A percentile compares a stretch with the other conserved stretches of the same genome.
Conservation (phyloP, 2,113 vertebrate genomes). For the Phylloscopus whistleri region DNA sequence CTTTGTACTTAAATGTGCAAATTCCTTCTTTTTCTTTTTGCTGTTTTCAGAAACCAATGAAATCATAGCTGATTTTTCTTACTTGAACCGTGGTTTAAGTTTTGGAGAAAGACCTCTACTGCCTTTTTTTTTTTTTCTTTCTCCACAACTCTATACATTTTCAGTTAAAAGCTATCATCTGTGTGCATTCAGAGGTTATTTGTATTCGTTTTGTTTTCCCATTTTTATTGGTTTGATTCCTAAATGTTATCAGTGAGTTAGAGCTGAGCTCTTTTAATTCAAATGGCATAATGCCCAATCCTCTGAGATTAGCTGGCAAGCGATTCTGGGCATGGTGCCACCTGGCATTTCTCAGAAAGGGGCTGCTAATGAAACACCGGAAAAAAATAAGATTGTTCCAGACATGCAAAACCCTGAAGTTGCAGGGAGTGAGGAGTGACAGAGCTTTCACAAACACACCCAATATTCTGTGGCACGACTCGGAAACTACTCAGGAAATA, state of each 20-base stretch:
- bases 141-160: not conserved
- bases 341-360: slow-evolving; percentile 44
- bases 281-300: slow-evolving; percentile 57
- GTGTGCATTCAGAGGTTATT: not conserved
- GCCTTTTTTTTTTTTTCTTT: not conserved
- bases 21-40: not conserved
- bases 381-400: slow-evolving; percentile 63
- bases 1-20: not conserved
- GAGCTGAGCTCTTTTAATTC: slow-evolving; percentile 44
- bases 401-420: slow-evolving; percentile 44
- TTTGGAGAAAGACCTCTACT: not conserved
- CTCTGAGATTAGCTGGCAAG: slow-evolving; percentile 55
- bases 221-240: slow-evolving; percentile 44
- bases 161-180: not conserved
- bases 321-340: slow-evolving; percentile 56
- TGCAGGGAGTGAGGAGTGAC: slow-evolving; percentile 39
- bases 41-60: not conserved
- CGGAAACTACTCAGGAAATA: slow-evolving; percentile 21
- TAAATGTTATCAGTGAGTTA: slow-evolving; percentile 57
- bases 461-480: slow-evolving; percentile 23
- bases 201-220: not conserved
- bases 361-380: slow-evolving; percentile 58
- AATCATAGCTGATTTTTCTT: not conserved
- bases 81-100: not conserved
- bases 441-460: slow-evolving; percentile 50